phyloP scores from a whole-genome alignment of 2,888 invertebrate species.

The Chaetogeoica ovagalla region DNA sequence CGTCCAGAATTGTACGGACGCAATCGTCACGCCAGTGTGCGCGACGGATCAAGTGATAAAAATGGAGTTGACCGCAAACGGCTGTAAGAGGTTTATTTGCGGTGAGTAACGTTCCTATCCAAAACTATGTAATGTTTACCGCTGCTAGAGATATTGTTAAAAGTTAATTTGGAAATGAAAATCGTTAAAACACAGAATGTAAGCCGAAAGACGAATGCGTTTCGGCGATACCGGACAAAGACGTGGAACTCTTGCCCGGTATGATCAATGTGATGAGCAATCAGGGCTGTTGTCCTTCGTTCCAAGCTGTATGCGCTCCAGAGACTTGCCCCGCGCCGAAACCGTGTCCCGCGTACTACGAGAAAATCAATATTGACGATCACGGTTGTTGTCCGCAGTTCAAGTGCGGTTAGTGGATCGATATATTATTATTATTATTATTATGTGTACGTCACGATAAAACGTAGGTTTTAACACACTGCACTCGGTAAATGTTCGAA shows the following conservation, averaged over 20 bases:
- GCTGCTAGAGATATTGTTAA: background rate
- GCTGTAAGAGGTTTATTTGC: slow-evolving; percentile 75
- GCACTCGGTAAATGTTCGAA: too few species aligned
- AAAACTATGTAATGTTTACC: background rate
- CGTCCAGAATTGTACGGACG: slow-evolving; percentile 65
- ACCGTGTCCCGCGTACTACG: slow-evolving; percentile 66
- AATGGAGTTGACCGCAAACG: slow-evolving; percentile 67
- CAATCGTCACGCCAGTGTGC: slow-evolving; percentile 69
- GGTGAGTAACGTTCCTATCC: slow-evolving; percentile 61
- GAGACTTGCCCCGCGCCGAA: slow-evolving; percentile 64
- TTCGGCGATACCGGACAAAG: slow-evolving; percentile 60
- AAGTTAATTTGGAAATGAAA: background rate
- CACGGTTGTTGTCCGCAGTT: slow-evolving; percentile 70
- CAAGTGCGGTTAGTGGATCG: slow-evolving; percentile 64
- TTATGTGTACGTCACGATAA: too few species aligned
- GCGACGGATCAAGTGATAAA: slow-evolving; percentile 74
- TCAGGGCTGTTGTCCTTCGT: slow-evolving; percentile 74
- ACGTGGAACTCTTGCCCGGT: slow-evolving; percentile 66
- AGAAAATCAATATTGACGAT: slow-evolving; percentile 59
- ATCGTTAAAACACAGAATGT: slow-evolving; percentile 66
- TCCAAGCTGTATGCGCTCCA: slow-evolving; percentile 66
- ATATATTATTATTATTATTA: too few species aligned
- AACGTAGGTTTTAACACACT: too few species aligned
- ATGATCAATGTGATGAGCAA: slow-evolving; percentile 65
- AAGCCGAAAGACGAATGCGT: slow-evolving; percentile 73